Evolutionary conservation across 2,797 vertebrate species (phyloP).

Genomic region (Amazona finschi): DNA sequence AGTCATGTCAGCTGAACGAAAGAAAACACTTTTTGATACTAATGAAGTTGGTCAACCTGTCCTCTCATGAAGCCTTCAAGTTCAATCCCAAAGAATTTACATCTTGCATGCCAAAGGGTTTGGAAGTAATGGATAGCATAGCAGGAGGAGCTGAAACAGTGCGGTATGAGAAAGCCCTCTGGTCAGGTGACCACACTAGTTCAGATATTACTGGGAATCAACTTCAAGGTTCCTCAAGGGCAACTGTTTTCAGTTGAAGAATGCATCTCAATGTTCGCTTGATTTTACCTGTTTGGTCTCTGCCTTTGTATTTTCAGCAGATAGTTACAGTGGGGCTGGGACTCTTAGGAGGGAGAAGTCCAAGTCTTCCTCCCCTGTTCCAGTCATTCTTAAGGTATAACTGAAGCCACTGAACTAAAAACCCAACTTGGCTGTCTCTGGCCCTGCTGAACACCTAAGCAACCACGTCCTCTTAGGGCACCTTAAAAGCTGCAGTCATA

Average conservation of each 20-base stretch:
- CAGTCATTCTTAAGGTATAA: background rate
- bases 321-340: background rate
- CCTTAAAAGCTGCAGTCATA: background rate
- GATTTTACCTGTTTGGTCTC: background rate
- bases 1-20: background rate
- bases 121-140: background rate
- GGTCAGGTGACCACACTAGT: background rate
- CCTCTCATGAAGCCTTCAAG: slow-evolving; percentile 3
- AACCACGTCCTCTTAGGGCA: background rate
- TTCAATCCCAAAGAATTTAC: background rate
- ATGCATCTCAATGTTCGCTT: background rate
- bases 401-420: background rate
- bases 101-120: background rate
- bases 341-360: background rate
- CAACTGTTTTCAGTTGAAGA: background rate
- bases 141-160: background rate
- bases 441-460: background rate
- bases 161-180: background rate
- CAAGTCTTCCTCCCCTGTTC: background rate
- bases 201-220: background rate
- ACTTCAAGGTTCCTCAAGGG: background rate
- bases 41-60: slow-evolving; percentile 49
- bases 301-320: background rate
- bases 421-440: background rate
- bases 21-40: slow-evolving; percentile 20